Evolutionary conservation across 2,888 invertebrate genomes (phyloP).

Genomic region (Syritta pipiens): DNA sequence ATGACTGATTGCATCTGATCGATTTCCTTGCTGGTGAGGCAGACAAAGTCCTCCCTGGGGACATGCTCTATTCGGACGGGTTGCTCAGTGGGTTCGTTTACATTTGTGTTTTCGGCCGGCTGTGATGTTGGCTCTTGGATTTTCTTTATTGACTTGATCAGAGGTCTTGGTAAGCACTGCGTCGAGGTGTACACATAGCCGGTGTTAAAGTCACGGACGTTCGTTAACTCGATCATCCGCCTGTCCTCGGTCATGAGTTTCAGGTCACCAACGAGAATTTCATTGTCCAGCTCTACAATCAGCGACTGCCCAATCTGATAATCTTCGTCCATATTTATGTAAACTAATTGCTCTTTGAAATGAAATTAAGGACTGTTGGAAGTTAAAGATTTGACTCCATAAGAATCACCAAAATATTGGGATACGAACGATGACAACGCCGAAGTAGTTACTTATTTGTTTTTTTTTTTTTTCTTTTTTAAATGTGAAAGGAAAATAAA

Average conservation of each 20-base stretch:
- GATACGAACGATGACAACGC: no score
- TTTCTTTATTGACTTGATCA: conserved; percentile 71
- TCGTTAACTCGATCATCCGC: conserved; percentile 70
- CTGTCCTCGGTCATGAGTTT: conserved; percentile 65
- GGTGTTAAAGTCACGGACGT: conserved; percentile 71
- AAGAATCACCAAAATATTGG: no score
- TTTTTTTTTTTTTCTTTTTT: no score
- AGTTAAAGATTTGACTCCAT: no score
- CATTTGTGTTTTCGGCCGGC: not conserved
- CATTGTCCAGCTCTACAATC: conserved; percentile 70
- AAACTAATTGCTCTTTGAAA: no score
- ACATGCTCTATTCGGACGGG: not conserved
- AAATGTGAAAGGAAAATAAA: no score
- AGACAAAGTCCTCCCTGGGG: not conserved
- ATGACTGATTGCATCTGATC: conserved; percentile 39
- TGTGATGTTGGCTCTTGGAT: no score
- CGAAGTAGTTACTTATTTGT: no score
- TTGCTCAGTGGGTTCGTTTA: not conserved
- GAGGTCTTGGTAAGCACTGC: conserved; percentile 70
- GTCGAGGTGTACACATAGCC: conserved; percentile 70
- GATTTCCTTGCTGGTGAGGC: conserved; percentile 29
- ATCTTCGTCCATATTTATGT: conserved; percentile 19
- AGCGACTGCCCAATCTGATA: conserved; percentile 68
- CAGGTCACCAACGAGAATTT: conserved; percentile 70
- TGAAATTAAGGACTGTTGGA: no score